Evolutionary conservation across 2,888 invertebrate species (phyloP).

Genomic region (Ormyrus rosae): DNA sequence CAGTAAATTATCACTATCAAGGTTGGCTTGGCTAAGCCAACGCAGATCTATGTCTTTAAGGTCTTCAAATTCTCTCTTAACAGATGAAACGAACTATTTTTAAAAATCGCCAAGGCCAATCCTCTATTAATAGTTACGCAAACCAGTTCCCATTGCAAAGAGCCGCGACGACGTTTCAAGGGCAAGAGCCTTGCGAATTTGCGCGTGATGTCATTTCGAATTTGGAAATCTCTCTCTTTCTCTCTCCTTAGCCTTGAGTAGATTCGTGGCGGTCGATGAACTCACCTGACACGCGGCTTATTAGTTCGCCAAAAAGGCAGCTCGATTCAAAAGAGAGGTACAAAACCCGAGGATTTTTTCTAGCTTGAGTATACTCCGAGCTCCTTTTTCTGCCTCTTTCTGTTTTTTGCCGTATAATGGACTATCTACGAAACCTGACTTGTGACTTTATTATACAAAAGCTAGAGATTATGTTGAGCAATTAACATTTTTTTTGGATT

Average conservation of each 20-base stretch:
- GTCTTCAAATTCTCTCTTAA: neutral
- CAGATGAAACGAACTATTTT: constrained; percentile 21
- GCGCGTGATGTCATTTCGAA: constrained; percentile 15
- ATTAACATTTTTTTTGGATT: too few relatives aligned
- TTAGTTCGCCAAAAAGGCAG: constrained; percentile 18
- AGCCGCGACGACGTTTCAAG: constrained; percentile 13
- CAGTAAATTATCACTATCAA: too few relatives aligned
- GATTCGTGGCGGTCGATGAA: constrained; percentile 35
- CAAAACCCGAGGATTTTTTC: constrained; percentile 12
- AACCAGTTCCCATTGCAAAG: neutral
- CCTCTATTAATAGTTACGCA: constrained; percentile 21
- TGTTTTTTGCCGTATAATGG: too few relatives aligned
- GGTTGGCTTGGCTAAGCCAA: too few relatives aligned
- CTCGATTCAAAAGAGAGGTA: constrained; percentile 40
- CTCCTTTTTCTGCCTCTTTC: too few relatives aligned
- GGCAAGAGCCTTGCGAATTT: constrained; percentile 9
- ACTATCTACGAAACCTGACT: too few relatives aligned
- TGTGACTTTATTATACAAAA: too few relatives aligned
- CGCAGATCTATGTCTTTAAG: too few relatives aligned
- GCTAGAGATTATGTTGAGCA: too few relatives aligned
- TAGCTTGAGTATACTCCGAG: too few relatives aligned
- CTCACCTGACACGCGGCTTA: constrained; percentile 6
- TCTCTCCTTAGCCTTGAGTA: constrained; percentile 9
- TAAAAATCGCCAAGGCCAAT: neutral
- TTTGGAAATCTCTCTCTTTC: constrained; percentile 19